These are phyloP conservation scores for Pseudomugil tenellus DNA, from an alignment of 2,797 vertebrate genomes.

Conservation along the genomic window DNA sequence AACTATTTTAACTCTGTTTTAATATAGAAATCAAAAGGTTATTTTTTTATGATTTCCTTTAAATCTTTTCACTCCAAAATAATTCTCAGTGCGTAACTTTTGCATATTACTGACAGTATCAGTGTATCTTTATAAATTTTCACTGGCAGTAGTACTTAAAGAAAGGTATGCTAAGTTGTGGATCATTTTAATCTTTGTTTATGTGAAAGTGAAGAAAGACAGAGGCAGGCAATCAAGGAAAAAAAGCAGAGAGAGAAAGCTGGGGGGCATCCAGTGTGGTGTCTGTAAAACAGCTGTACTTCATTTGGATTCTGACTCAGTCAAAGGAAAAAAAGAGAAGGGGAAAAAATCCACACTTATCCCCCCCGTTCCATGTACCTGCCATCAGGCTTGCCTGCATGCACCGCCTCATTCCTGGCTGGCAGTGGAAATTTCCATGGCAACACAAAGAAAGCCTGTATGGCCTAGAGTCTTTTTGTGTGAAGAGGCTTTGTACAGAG, in stretches of 20 bases:
- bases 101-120: not conserved
- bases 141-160: not conserved
- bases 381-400: slow-evolving; percentile 66
- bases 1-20: no score
- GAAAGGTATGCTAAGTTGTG: not conserved
- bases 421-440: slow-evolving; percentile 81
- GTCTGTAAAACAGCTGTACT: slow-evolving; percentile 77
- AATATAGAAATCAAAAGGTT: not conserved
- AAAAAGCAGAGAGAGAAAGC: slow-evolving; percentile 11
- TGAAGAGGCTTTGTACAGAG: slow-evolving; percentile 61
- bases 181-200: not conserved
- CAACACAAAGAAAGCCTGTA: slow-evolving; percentile 76
- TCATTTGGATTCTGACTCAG: slow-evolving; percentile 75
- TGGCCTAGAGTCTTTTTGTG: slow-evolving; percentile 61
- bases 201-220: slow-evolving; percentile 2
- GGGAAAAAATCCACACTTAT: slow-evolving; percentile 63
- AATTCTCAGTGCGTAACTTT: not conserved
- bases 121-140: not conserved
- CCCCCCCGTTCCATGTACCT: slow-evolving; percentile 72
- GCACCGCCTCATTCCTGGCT: slow-evolving; percentile 49
- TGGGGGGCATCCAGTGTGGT: slow-evolving; percentile 38
- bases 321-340: slow-evolving; percentile 61
- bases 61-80: not conserved
- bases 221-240: not conserved
- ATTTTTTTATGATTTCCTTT: no score